Base-by-base conservation (phyloP, 2,888 invertebrate genomes). In the Synanthedon formicaeformis region DNA sequence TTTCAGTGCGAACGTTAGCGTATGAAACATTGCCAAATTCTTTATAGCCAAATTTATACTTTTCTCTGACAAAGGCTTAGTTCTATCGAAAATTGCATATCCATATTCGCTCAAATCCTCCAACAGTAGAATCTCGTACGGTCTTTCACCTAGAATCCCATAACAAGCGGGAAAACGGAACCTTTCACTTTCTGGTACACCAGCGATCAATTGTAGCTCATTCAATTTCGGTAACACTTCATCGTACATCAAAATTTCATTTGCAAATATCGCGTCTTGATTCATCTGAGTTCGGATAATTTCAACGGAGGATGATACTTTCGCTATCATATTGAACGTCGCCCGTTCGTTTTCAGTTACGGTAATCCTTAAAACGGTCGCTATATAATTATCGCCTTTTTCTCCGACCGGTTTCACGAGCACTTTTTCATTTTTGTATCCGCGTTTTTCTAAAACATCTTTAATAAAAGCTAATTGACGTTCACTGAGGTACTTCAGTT, bases 371-470 rank as follows among this genome's bases (percentile, higher is more conserved):
- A 45, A 45, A 45, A 45, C 45, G 14, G 13, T 45, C 2, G 45
- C 45, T 13, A 45, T 11, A 14, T 45, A 45, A 14, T 45, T 45
- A 45, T 45, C 45, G 14, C 45, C 94, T 14, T n/a, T 45, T n/a
- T n/a, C 14, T n/a, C 45, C 45, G 11, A 45, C 45, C 6, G 45
- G 45, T 45, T 45, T 14, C 14, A 14, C 45, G 5, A 45, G n/a
- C 5, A 45, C 14, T 13, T n/a, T 45, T 45, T 14, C 11, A 14
- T 45, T 45, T 14, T 6, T 45, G n/a, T 13, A 13, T 14, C 45
- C 45, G 10, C 14, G n/a, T 45, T 45, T 45, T 12, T n/a, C 45
- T 45, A 45, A 45, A 14, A 45, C 13, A 10, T 45, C 12, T 45
- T 45, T 45, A n/a, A 45, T 14, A n/a, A 45, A 45, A 6, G 13